Evolutionary conservation across 2,888 invertebrate genomes (phyloP).

Genomic region (Aporophyla lueneburgensis): DNA sequence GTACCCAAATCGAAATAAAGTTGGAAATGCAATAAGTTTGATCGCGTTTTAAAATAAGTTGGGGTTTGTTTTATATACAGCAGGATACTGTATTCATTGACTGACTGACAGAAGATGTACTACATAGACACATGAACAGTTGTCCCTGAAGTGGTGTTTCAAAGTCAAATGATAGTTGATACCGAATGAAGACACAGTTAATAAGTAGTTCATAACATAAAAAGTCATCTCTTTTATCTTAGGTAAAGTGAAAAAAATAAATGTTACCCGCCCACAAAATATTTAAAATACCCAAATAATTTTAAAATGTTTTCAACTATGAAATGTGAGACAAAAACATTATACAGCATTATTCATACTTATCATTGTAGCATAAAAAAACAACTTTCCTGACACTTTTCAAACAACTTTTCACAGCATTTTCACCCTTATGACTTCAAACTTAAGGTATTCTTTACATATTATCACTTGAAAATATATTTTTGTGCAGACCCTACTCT

Average conservation of each 20-base stretch:
- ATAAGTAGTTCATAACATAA: neutral
- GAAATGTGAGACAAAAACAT: slow-evolving; percentile 57
- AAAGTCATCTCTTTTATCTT: neutral
- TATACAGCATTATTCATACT: slow-evolving; percentile 62
- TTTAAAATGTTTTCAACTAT: slow-evolving; percentile 42
- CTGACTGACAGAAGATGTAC: too few relatives aligned
- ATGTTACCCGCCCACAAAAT: slow-evolving; percentile 6
- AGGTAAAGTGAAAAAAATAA: slow-evolving; percentile 10
- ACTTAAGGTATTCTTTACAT: slow-evolving; percentile 38
- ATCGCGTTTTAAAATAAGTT: too few relatives aligned
- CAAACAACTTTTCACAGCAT: slow-evolving; percentile 32
- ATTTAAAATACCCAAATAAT: slow-evolving; percentile 35
- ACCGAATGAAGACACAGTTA: too few relatives aligned
- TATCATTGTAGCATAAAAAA: slow-evolving; percentile 54
- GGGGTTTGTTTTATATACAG: too few relatives aligned
- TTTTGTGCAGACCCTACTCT: slow-evolving; percentile 63
- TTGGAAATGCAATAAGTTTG: too few relatives aligned
- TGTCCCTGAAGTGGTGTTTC: neutral
- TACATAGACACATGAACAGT: neutral
- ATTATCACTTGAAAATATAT: slow-evolving; percentile 29
- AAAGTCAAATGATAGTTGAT: neutral
- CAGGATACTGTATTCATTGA: neutral
- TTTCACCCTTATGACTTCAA: slow-evolving; percentile 25
- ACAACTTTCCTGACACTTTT: slow-evolving; percentile 11
- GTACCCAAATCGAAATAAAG: too few relatives aligned